phyloP scores from a whole-genome alignment of 2,888 invertebrate genomes.

The Unio pictorum region DNA sequence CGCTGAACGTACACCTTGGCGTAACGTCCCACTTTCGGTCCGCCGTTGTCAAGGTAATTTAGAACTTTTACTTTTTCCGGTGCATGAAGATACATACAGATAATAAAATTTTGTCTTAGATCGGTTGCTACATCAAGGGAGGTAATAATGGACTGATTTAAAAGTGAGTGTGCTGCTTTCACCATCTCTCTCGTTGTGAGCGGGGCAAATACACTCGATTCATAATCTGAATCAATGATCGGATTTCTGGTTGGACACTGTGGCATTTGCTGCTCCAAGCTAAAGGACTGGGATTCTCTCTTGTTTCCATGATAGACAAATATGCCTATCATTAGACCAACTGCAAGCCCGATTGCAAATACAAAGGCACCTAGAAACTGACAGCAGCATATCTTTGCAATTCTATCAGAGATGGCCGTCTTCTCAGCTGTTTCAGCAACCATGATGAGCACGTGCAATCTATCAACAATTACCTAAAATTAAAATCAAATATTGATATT shows the following conservation, averaged over 20 bases:
- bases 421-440: no score
- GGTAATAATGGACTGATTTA: slow-evolving; percentile 16
- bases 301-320: slow-evolving; percentile 16
- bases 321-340: slow-evolving; percentile 35
- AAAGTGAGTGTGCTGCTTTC: slow-evolving; percentile 19
- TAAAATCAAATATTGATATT: no score
- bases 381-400: no score
- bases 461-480: no score
- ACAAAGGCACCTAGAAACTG: slow-evolving; percentile 22
- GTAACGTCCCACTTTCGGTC: slow-evolving; percentile 34
- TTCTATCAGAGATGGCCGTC: no score
- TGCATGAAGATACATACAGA: slow-evolving; percentile 14
- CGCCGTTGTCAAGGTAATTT: slow-evolving; percentile 30
- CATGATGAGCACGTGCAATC: no score
- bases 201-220: slow-evolving; percentile 33
- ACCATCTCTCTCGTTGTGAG: slow-evolving; percentile 35
- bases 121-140: slow-evolving; percentile 15
- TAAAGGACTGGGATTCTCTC: no score
- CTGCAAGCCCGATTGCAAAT: slow-evolving; percentile 23
- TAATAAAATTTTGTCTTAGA: no score
- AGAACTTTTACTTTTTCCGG: slow-evolving; percentile 37
- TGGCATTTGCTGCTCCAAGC: no score
- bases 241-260: slow-evolving; percentile 20
- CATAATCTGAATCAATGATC: slow-evolving; percentile 17
- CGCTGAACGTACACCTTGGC: slow-evolving; percentile 38